Conservation (phyloP, 2,888 invertebrate species). For the Ormyrus labotus region DNA sequence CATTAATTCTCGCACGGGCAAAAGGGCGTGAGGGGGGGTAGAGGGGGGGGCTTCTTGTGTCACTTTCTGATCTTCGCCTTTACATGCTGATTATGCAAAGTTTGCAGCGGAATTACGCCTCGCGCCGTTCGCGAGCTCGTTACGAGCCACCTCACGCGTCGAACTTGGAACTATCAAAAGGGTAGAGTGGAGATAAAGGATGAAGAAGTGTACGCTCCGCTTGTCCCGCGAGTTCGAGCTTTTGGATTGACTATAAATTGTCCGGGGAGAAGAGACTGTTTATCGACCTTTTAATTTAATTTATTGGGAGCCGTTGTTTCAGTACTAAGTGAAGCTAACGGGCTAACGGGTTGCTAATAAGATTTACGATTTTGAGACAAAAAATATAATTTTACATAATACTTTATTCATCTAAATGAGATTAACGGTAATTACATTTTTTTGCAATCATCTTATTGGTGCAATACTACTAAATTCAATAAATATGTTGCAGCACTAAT, state of each 20-base stretch:
- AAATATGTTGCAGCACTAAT: too few species aligned
- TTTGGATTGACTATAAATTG: conserved; percentile 7
- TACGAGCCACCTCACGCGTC: background rate
- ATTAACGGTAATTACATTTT: too few species aligned
- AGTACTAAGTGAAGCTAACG: too few species aligned
- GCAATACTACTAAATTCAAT: too few species aligned
- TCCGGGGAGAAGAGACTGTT: background rate
- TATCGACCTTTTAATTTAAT: conserved; percentile 6
- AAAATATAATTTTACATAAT: too few species aligned
- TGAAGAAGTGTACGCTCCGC: background rate
- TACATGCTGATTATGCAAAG: conserved; percentile 64
- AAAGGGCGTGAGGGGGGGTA: too few species aligned
- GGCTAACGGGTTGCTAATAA: too few species aligned
- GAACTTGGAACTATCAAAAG: background rate
- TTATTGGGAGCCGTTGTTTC: background rate
- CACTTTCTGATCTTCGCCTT: conserved; percentile 63
- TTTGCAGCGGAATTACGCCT: conserved; percentile 59
- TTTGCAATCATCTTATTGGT: too few species aligned
- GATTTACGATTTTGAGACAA: too few species aligned
- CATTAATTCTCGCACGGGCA: conserved; percentile 60
- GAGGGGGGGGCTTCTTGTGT: conserved; percentile 49
- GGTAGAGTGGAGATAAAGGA: background rate
- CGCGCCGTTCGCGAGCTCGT: conserved; percentile 11
- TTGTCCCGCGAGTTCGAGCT: background rate
- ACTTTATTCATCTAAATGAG: too few species aligned